Percentiles rank a stretch among this genome's conserved stretches.
These are phyloP conservation scores for Meriones unguiculatus DNA, from an alignment of 2,113 vertebrate species.

Conservation along the genomic window DNA sequence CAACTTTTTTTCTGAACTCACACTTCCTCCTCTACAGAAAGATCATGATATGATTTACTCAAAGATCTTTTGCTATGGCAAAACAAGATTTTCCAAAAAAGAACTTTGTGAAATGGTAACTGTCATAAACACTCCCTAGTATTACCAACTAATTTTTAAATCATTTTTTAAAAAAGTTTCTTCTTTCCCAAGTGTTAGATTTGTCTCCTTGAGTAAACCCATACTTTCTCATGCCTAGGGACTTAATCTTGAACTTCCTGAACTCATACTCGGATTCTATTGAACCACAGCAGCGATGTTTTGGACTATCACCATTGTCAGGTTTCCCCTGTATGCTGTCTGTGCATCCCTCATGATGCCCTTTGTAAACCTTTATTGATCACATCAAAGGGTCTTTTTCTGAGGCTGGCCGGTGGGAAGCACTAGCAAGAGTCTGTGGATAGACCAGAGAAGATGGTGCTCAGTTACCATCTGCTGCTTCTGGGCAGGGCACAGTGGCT, in stretches of 20 bases:
- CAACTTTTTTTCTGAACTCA: neutral
- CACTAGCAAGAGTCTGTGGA: neutral
- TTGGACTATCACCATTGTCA: neutral
- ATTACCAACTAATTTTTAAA: neutral
- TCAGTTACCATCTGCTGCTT: neutral
- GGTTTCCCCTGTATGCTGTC: neutral
- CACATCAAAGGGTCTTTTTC: neutral
- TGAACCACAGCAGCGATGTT: neutral
- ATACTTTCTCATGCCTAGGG: slow-evolving; percentile 32
- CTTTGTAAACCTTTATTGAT: neutral
- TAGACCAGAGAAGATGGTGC: neutral
- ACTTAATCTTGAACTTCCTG: neutral
- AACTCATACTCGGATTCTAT: neutral
- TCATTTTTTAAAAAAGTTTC: slow-evolving; percentile 14
- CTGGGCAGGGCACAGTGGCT: neutral
- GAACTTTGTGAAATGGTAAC: neutral
- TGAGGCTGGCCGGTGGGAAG: neutral
- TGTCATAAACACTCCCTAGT: neutral
- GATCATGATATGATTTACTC: neutral
- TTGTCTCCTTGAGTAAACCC: neutral
- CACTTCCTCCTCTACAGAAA: neutral
- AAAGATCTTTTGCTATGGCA: neutral
- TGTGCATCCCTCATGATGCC: neutral
- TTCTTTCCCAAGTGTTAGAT: neutral
- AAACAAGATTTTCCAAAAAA: slow-evolving; percentile 21